Conservation (phyloP, 2,113 vertebrate genomes). For the Tapirus terrestris region DNA sequence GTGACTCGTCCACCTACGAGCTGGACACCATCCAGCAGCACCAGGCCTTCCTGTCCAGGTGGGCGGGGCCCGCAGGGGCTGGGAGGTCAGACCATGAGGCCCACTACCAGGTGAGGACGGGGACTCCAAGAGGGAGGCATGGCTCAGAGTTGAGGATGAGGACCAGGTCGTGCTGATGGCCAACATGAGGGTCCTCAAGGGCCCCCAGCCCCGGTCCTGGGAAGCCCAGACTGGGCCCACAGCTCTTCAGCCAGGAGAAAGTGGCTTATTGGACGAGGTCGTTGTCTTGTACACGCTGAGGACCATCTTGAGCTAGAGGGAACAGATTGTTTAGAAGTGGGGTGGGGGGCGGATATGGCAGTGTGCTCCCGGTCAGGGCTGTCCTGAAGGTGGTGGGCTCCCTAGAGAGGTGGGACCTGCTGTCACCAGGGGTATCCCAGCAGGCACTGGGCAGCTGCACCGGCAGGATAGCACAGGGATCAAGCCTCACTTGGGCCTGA, state of each 20-base stretch:
- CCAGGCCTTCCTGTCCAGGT: conserved; percentile 97
- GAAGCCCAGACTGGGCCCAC: neutral
- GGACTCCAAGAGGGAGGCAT: neutral
- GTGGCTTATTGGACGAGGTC: neutral
- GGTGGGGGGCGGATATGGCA: no score
- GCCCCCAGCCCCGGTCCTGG: neutral
- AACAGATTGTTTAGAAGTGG: neutral
- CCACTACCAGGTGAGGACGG: rapidly evolving
- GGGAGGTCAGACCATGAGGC: neutral
- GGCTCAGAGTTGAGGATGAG: neutral
- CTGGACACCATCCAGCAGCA: conserved; percentile 96
- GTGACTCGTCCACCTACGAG: conserved; percentile 96
- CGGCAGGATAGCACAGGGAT: neutral
- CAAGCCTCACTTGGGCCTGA: neutral
- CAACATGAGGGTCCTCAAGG: rapidly evolving
- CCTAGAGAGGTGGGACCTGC: neutral
- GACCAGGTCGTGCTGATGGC: rapidly evolving
- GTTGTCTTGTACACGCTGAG: neutral
- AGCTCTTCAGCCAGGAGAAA: no score
- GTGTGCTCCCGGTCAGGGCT: rapidly evolving
- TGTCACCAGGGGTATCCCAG: neutral
- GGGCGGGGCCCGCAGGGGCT: neutral
- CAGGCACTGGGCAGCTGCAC: neutral
- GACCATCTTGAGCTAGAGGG: neutral
- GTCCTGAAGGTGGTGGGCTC: neutral